Conservation (phyloP, 1,140 invertebrate genomes). For the Drosophila simulans region DNA sequence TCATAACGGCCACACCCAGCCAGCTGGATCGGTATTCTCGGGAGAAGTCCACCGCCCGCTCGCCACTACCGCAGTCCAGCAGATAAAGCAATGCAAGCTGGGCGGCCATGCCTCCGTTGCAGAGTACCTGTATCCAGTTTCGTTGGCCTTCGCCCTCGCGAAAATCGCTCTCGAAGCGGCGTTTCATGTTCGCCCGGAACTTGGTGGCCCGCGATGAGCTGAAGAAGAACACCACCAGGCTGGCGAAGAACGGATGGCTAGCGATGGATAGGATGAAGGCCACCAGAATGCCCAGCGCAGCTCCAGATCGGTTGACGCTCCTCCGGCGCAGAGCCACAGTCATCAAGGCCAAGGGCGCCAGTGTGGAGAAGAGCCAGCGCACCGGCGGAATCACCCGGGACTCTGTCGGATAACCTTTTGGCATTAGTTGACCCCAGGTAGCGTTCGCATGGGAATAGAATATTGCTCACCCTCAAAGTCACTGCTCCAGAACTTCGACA, state of each 20-base stretch:
- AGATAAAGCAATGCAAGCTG: conserved; percentile 92
- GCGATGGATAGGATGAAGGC: conserved; percentile 93
- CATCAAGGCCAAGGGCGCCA: conserved; percentile 89
- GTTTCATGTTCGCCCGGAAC: conserved; percentile 89
- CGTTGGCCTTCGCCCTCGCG: conserved; percentile 92
- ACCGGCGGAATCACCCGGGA: conserved; percentile 88
- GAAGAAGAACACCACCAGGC: conserved; percentile 92
- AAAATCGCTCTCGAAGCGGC: conserved; percentile 91
- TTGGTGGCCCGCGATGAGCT: conserved; percentile 93
- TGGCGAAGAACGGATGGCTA: conserved; percentile 91
- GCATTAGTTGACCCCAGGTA: conserved; percentile 14
- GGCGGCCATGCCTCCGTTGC: conserved; percentile 94
- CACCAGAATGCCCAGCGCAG: conserved; percentile 89
- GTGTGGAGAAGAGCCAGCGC: conserved; percentile 89
- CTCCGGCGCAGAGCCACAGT: conserved; percentile 88
- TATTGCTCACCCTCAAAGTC: conserved; percentile 53
- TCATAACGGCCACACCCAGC: conserved; percentile 91
- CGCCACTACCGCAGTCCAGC: conserved; percentile 91
- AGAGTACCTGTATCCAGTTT: conserved; percentile 96
- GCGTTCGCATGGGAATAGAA: neutral
- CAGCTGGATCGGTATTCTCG: conserved; percentile 92
- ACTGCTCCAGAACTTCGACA: conserved; percentile 86
- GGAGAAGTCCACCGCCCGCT: conserved; percentile 92
- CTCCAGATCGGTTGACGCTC: conserved; percentile 89
- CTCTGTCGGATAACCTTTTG: conserved; percentile 87